phyloP scores from a whole-genome alignment of 1,140 invertebrate genomes.

The Caenorhabditis latens region DNA sequence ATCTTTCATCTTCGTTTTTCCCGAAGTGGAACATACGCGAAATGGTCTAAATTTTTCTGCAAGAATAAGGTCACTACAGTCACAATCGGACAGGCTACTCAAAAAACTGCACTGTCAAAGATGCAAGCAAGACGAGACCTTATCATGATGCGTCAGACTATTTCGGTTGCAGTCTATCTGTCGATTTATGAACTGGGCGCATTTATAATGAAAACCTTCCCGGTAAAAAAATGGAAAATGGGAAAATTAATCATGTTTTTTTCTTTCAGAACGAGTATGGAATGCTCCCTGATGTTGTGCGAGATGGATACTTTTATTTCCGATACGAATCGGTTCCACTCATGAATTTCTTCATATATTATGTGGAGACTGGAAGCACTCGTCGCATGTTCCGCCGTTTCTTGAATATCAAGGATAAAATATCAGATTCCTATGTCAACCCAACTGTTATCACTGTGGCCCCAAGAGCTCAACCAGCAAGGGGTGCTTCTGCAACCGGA shows the following conservation, averaged over 20 bases:
- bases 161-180: neutral
- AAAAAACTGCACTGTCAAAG: neutral
- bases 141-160: neutral
- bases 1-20: neutral
- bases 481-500: neutral
- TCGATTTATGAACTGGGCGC: constrained; percentile 19
- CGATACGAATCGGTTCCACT: neutral
- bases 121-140: neutral
- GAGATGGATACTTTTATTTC: neutral
- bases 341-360: constrained; percentile 15
- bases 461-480: neutral
- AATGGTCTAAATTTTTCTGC: neutral
- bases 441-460: neutral
- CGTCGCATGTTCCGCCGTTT: neutral
- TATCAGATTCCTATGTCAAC: neutral
- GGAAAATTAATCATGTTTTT: neutral
- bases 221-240: neutral
- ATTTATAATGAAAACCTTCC: neutral
- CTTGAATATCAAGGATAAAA: neutral
- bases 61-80: neutral
- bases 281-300: neutral
- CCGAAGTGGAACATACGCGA: neutral
- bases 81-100: neutral
- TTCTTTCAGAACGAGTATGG: neutral
- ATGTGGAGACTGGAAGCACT: constrained; percentile 9